Evolutionary conservation across 2,888 invertebrate species (phyloP).

Genomic region (Itoplectis maculator): DNA sequence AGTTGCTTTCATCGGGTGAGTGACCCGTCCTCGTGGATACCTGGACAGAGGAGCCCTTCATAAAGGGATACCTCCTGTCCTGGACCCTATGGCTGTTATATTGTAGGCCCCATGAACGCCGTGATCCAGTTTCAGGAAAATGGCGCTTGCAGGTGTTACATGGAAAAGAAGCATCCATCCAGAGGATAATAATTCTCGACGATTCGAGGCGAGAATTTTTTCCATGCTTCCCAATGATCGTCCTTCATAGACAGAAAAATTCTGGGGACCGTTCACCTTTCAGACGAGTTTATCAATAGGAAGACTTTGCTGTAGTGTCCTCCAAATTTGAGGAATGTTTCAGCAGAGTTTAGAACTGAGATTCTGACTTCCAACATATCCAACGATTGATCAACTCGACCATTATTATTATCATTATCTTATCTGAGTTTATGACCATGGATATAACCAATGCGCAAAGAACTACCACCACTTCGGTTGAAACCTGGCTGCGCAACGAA

Average conservation of each 20-base stretch:
- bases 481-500: conserved; percentile 21
- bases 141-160: conserved; percentile 75
- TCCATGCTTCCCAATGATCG: too few species aligned
- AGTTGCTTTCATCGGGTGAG: conserved; percentile 53
- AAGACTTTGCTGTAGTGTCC: too few species aligned
- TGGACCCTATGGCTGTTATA: conserved; percentile 51
- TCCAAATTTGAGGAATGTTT: too few species aligned
- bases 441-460: background rate
- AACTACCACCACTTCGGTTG: conserved; percentile 24
- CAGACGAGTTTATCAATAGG: too few species aligned
- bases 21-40: conserved; percentile 61
- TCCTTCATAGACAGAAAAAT: background rate
- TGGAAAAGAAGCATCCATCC: background rate
- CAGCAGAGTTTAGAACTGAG: too few species aligned
- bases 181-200: too few species aligned
- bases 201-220: too few species aligned
- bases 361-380: too few species aligned
- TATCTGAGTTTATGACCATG: too few species aligned
- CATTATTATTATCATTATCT: too few species aligned
- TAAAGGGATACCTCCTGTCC: conserved; percentile 22
- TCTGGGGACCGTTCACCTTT: too few species aligned
- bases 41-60: conserved; percentile 37
- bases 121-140: conserved; percentile 73
- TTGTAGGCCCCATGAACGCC: conserved; percentile 40
- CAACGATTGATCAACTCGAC: too few species aligned